Evolutionary conservation across 1,140 invertebrate genomes (phyloP).

Genomic region (Trichonephila clavata): DNA sequence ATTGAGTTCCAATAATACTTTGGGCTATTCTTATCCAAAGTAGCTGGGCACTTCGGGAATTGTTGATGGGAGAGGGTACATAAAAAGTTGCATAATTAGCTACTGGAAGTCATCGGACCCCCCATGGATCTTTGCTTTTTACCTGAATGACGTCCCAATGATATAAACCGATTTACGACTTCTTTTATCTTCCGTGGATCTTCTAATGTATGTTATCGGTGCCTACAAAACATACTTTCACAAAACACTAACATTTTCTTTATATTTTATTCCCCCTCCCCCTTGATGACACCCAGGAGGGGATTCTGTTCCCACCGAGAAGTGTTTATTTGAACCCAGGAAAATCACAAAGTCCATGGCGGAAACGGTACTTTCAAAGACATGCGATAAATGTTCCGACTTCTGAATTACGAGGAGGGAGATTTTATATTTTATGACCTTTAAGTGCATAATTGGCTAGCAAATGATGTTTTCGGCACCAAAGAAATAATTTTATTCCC

Average conservation of each 20-base stretch:
- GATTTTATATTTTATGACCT: constrained; percentile 5
- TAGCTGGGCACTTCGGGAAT: no score
- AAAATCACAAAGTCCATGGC: background rate
- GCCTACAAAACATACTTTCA: background rate
- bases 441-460: constrained; percentile 12
- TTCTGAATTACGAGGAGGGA: constrained; percentile 11
- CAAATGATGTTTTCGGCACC: background rate
- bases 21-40: no score
- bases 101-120: background rate
- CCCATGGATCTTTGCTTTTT: background rate
- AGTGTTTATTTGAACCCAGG: background rate
- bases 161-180: constrained; percentile 20
- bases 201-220: background rate
- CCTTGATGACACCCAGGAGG: background rate
- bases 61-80: no score
- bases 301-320: background rate
- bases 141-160: background rate
- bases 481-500: background rate
- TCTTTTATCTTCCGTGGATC: background rate
- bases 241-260: no score
- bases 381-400: background rate
- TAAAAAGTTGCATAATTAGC: background rate
- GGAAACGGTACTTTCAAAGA: background rate
- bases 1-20: no score
- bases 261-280: no score